Conservation (phyloP, 2,888 invertebrate species). For the Zaprionus lineosus region DNA sequence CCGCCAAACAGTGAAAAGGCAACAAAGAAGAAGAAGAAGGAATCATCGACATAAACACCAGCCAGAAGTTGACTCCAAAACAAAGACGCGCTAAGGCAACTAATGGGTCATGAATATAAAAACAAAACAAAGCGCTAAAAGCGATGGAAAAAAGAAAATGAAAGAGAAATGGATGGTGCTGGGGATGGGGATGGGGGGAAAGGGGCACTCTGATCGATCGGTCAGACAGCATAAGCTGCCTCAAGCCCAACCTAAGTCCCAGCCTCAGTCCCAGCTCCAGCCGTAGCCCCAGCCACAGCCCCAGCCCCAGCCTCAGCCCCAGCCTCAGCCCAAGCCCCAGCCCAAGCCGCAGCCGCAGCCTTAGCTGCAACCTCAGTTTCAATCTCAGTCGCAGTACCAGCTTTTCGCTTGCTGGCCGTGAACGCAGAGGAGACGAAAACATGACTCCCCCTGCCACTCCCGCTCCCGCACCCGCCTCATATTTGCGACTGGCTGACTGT, state of each 20-base stretch:
- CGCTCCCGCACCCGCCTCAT: not conserved
- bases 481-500: not conserved
- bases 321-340: not conserved
- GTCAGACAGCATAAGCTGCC: no score
- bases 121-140: constrained; percentile 11
- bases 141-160: constrained; percentile 1
- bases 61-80: constrained; percentile 23
- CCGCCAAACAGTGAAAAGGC: not conserved
- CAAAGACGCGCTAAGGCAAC: constrained; percentile 42
- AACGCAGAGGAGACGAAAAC: constrained; percentile 7
- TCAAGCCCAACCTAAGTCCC: not conserved
- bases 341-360: not conserved
- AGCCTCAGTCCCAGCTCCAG: not conserved
- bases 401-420: constrained; percentile 18
- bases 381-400: not conserved
- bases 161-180: constrained; percentile 7
- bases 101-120: constrained; percentile 52
- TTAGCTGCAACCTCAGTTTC: not conserved
- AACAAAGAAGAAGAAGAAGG: constrained; percentile 1
- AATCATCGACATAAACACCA: not conserved
- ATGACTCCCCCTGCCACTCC: not conserved
- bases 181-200: not conserved
- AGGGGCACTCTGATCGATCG: no score
- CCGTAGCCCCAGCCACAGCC: not conserved
- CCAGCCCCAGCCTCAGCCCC: not conserved